These are phyloP conservation scores for Meda fulgida DNA, from an alignment of 2,797 vertebrate genomes.

Conservation along the genomic window DNA sequence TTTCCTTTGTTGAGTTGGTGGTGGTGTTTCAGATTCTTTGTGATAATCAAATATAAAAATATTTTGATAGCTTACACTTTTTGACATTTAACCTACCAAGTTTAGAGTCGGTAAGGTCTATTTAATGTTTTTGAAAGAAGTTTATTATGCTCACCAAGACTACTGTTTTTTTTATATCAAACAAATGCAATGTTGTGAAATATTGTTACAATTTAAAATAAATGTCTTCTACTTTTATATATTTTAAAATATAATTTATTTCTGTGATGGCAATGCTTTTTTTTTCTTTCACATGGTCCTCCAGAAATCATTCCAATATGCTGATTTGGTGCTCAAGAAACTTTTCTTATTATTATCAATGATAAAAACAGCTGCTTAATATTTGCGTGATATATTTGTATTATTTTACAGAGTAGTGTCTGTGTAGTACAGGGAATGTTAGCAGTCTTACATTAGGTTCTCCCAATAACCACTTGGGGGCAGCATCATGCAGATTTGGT, in stretches of 20 bases:
- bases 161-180: neutral
- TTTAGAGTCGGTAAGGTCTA: neutral
- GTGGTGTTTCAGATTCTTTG: neutral
- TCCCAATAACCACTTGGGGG: conserved; percentile 17
- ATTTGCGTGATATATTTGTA: neutral
- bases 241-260: neutral
- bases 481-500: neutral
- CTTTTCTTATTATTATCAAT: neutral
- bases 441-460: neutral
- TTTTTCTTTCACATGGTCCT: neutral
- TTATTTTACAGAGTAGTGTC: neutral
- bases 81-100: neutral
- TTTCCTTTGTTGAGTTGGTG: neutral
- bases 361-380: neutral
- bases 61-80: neutral
- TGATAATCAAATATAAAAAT: neutral
- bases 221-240: neutral
- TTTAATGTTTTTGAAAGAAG: neutral
- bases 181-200: neutral
- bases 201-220: neutral
- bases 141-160: neutral
- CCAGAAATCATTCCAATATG: neutral
- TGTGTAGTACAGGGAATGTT: neutral
- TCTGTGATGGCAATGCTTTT: neutral
- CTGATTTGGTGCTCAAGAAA: neutral